phyloP scores from a whole-genome alignment of 2,113 vertebrate species.

The Chaenogobius annularis region DNA sequence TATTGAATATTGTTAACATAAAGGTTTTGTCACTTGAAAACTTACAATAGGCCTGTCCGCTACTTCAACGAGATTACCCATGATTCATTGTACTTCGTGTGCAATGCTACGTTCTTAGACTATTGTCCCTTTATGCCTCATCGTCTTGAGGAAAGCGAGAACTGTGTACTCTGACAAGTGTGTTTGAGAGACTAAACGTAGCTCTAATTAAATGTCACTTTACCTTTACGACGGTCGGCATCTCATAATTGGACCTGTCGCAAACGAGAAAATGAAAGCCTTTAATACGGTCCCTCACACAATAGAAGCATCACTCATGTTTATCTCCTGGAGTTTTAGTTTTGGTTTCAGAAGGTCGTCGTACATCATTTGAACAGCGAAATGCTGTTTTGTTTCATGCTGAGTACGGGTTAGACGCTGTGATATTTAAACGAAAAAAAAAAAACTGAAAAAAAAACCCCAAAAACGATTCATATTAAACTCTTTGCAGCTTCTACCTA shows the following conservation, averaged over 20 bases:
- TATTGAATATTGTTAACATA: no score
- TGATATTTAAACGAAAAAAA: no score
- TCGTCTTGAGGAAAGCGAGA: not conserved
- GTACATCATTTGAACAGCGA: conserved; percentile 9
- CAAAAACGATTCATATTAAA: no score
- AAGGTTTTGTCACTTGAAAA: no score
- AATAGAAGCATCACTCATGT: conserved; percentile 3
- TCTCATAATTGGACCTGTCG: conserved; percentile 30
- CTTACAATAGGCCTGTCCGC: no score
- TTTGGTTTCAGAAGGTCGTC: conserved; percentile 26
- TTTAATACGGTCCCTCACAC: not conserved
- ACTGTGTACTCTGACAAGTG: not conserved
- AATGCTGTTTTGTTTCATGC: not conserved
- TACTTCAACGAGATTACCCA: not conserved
- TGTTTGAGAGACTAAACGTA: not conserved
- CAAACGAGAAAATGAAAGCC: not conserved
- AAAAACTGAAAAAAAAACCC: no score
- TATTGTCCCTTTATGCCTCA: not conserved
- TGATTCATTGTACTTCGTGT: not conserved
- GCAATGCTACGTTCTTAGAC: no score
- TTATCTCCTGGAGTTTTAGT: conserved; percentile 1
- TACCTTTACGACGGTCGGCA: conserved; percentile 8
- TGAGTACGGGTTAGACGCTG: no score
- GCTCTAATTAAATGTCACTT: conserved; percentile 5
- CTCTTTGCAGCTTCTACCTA: no score